Conservation (phyloP, 2,113 vertebrate species). For the Platanista minor region DNA sequence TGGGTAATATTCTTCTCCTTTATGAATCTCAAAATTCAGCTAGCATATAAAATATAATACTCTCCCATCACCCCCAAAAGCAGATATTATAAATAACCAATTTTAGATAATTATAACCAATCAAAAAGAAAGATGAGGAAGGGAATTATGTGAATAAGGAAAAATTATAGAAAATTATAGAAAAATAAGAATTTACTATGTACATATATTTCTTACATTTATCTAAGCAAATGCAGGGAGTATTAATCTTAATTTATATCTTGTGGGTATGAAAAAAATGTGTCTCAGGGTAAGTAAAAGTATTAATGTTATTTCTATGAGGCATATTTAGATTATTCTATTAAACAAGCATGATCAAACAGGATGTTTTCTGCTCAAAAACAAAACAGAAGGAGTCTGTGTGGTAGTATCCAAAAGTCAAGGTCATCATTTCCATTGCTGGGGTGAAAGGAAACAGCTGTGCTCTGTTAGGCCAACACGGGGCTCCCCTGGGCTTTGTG, state of each 20-base stretch:
- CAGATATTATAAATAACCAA: neutral
- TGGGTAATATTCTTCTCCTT: neutral
- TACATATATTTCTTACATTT: neutral
- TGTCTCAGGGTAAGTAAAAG: neutral
- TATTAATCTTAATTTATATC: neutral
- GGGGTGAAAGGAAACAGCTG: slow-evolving; percentile 48
- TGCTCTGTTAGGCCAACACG: neutral
- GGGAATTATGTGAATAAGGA: neutral
- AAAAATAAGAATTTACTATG: slow-evolving; percentile 28
- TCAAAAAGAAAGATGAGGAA: neutral
- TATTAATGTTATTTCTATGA: neutral
- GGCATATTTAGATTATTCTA: neutral
- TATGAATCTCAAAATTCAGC: slow-evolving; percentile 30
- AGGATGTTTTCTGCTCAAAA: slow-evolving; percentile 59
- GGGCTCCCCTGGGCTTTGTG: neutral
- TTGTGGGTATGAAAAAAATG: neutral
- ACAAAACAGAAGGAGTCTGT: neutral
- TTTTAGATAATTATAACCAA: neutral
- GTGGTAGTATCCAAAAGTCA: neutral
- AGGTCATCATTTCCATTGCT: neutral
- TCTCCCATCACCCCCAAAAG: neutral
- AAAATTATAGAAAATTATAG: neutral
- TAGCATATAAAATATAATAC: neutral
- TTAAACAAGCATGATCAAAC: slow-evolving; percentile 46
- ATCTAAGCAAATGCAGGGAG: neutral